Evolutionary conservation across 2,888 invertebrate species (phyloP).

Genomic region (Lamproptera curius): DNA sequence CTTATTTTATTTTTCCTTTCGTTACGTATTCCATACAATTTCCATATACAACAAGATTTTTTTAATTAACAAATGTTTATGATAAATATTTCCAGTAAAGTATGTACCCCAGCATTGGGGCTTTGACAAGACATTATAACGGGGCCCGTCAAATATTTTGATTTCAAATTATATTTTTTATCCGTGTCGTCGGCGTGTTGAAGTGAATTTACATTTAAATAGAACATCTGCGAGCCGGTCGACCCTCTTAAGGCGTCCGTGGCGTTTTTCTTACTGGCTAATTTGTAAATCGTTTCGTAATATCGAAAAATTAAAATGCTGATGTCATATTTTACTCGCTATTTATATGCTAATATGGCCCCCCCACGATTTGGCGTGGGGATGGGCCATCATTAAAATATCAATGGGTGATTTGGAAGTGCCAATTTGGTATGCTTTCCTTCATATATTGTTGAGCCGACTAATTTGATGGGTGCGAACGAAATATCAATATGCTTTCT

Average conservation of each 20-base stretch:
- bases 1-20: too few species aligned
- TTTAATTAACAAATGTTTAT: constrained; percentile 20
- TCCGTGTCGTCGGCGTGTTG: constrained; percentile 63
- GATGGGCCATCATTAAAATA: constrained; percentile 65
- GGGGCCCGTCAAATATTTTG: constrained; percentile 59
- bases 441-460: constrained; percentile 23
- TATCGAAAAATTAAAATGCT: constrained; percentile 77
- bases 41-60: too few species aligned
- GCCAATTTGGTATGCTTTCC: constrained; percentile 42
- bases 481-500: constrained; percentile 36
- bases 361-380: constrained; percentile 48
- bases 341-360: constrained; percentile 73
- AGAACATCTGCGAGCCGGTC: constrained; percentile 72
- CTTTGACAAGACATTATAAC: constrained; percentile 32
- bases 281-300: constrained; percentile 77
- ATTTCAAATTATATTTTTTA: constrained; percentile 66
- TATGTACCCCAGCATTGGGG: constrained; percentile 24
- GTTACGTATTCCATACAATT: too few species aligned
- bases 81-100: constrained; percentile 21
- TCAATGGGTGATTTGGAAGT: constrained; percentile 66
- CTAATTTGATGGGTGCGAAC: constrained; percentile 40
- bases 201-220: constrained; percentile 76
- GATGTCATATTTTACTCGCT: constrained; percentile 74
- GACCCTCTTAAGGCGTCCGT: constrained; percentile 68
- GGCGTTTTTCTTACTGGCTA: constrained; percentile 74